These are phyloP conservation scores for Caradrina clavipalpis DNA, from an alignment of 2,888 invertebrate species.

Conservation along the genomic window DNA sequence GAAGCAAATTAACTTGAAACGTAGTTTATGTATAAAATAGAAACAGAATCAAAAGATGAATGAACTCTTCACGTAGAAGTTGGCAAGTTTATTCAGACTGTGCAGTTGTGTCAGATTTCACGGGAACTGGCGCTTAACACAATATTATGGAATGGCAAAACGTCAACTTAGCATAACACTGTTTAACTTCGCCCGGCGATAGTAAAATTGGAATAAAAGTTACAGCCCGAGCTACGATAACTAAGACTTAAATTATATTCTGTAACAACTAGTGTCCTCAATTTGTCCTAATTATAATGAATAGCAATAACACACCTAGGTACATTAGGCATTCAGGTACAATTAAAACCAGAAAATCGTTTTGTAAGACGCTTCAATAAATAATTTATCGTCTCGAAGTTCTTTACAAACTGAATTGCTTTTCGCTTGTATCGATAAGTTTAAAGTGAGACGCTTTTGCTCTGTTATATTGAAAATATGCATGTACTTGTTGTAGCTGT, in stretches of 20 bases:
- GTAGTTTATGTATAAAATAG: conserved; percentile 48
- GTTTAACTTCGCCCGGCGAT: conserved; percentile 77
- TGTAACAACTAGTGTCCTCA: conserved; percentile 7
- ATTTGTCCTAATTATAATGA: conserved; percentile 2
- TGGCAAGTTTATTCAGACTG: conserved; percentile 81
- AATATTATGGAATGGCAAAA: conserved; percentile 84
- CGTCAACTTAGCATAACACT: conserved; percentile 84
- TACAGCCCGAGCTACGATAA: conserved; percentile 29
- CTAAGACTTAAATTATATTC: conserved; percentile 33
- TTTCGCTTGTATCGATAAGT: conserved; percentile 53
- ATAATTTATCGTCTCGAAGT: conserved; percentile 50
- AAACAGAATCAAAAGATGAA: conserved; percentile 69
- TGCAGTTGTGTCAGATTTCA: conserved; percentile 83
- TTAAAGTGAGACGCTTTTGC: conserved; percentile 46
- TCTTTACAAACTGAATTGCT: conserved; percentile 57
- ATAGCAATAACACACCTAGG: conserved; percentile 4
- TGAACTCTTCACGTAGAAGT: conserved; percentile 74
- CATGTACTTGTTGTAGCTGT: conserved; percentile 15
- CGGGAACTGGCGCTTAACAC: conserved; percentile 81
- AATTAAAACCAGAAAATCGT: conserved; percentile 36
- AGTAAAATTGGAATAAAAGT: conserved; percentile 71
- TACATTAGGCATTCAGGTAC: conserved; percentile 12
- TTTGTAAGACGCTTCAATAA: conserved; percentile 40
- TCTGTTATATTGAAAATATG: conserved; percentile 41
- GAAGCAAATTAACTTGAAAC: conserved; percentile 56